These are phyloP conservation scores for Lanius collurio DNA, from an alignment of 2,113 vertebrate genomes.

Conservation along the genomic window DNA sequence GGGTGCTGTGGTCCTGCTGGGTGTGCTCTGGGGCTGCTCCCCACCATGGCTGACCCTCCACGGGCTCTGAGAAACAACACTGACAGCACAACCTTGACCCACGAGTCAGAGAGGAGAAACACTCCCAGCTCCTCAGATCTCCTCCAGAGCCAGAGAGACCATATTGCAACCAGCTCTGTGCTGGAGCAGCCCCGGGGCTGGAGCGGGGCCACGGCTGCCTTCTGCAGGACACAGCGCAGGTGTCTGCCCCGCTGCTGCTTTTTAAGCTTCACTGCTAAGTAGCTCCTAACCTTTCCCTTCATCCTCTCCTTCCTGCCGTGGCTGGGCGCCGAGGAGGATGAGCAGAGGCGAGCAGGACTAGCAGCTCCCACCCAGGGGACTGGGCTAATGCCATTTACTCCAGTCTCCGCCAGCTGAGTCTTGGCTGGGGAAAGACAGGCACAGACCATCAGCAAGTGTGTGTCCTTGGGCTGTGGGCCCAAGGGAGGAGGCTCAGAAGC, in stretches of 20 bases:
- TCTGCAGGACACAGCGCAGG: background rate
- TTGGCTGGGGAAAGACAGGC: background rate
- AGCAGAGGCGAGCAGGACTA: background rate
- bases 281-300: conserved; percentile 57
- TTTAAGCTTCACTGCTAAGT: conserved; percentile 12
- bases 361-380: conserved; percentile 14
- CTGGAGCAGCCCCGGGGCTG: background rate
- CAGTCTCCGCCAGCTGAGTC: conserved; percentile 18
- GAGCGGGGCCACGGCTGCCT: background rate
- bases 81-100: background rate
- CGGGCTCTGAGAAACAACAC: background rate
- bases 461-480: conserved; percentile 1
- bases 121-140: background rate
- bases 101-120: background rate
- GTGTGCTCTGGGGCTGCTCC: background rate
- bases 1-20: background rate
- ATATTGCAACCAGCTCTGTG: background rate
- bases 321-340: background rate
- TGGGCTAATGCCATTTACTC: conserved; percentile 31
- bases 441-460: fast-evolving
- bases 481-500: background rate
- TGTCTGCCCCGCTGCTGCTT: conserved; percentile 20
- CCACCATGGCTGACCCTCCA: fast-evolving
- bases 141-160: background rate
- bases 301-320: background rate